These are phyloP conservation scores for Bujurquina vittata DNA, from an alignment of 2,113 vertebrate species.

Conservation along the genomic window DNA sequence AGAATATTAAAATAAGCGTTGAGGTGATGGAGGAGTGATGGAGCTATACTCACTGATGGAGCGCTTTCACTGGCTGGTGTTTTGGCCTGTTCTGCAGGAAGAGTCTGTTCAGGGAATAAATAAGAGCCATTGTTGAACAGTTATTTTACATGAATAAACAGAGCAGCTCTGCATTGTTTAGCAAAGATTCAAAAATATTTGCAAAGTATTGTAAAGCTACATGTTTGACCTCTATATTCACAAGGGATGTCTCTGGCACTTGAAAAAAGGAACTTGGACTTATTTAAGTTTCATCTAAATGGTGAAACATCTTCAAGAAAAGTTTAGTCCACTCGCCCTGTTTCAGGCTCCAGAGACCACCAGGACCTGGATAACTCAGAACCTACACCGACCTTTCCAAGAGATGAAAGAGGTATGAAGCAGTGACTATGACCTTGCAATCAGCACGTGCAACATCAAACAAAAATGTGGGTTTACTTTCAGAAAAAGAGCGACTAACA, in stretches of 20 bases:
- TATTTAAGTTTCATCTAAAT: too few relatives aligned
- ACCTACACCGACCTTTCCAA: not conserved
- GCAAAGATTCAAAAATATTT: not conserved
- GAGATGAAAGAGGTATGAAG: not conserved
- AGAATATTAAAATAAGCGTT: too few relatives aligned
- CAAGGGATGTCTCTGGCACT: too few relatives aligned
- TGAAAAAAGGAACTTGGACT: too few relatives aligned
- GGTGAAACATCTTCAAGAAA: too few relatives aligned
- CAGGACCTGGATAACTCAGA: too few relatives aligned
- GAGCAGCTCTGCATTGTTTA: not conserved
- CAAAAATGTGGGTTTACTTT: not conserved
- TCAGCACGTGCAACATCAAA: not conserved
- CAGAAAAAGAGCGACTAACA: not conserved
- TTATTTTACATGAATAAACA: too few relatives aligned
- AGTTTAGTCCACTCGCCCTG: too few relatives aligned
- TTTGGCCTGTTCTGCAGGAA: conserved; percentile 47
- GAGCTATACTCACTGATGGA: conserved; percentile 57
- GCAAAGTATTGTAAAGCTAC: too few relatives aligned
- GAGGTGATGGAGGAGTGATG: not conserved
- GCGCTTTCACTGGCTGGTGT: conserved; percentile 65
- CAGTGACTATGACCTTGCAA: not conserved
- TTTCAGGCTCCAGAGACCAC: too few relatives aligned
- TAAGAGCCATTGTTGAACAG: not conserved
- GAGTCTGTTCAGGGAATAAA: conserved; percentile 45
- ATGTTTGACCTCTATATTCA: too few relatives aligned